Evolutionary conservation across 2,888 invertebrate genomes (phyloP).

Genomic region (Acanthoscelides obtectus): DNA sequence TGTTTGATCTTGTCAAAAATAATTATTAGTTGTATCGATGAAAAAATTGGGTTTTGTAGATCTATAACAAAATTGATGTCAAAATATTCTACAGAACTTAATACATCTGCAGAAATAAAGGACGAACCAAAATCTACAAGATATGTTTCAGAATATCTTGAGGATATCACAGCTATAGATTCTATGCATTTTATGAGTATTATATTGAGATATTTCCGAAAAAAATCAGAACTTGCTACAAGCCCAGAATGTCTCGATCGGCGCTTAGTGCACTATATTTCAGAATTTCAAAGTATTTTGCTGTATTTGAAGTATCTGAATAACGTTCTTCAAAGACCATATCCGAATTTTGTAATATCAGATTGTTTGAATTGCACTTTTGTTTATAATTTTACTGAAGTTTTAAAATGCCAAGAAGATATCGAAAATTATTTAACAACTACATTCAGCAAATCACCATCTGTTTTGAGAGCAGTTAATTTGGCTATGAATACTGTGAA

Average conservation of each 20-base stretch:
- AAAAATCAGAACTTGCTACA: constrained; percentile 51
- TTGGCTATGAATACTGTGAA: background rate
- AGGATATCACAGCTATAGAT: constrained; percentile 54
- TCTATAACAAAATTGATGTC: constrained; percentile 35
- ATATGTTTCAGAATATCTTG: constrained; percentile 46
- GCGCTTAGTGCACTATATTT: constrained; percentile 58
- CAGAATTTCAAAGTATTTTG: constrained; percentile 63
- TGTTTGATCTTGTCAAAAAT: constrained; percentile 56
- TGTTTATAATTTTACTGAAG: constrained; percentile 65
- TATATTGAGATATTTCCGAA: constrained; percentile 56
- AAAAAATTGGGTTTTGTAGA: constrained; percentile 54
- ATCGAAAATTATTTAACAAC: constrained; percentile 27
- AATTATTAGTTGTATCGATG: constrained; percentile 55
- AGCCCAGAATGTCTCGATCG: constrained; percentile 55
- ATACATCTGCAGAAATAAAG: background rate
- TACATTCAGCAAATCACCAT: constrained; percentile 18
- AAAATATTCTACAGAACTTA: background rate
- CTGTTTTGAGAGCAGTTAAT: background rate
- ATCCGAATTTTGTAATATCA: constrained; percentile 54
- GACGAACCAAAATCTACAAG: background rate
- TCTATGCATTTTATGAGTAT: constrained; percentile 56
- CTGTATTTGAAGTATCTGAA: constrained; percentile 60
- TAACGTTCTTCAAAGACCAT: constrained; percentile 58
- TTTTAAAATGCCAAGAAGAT: constrained; percentile 49
- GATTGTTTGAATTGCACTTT: constrained; percentile 71